These are phyloP conservation scores for Acanthornis magna DNA, from an alignment of 2,797 vertebrate species.

Conservation along the genomic window DNA sequence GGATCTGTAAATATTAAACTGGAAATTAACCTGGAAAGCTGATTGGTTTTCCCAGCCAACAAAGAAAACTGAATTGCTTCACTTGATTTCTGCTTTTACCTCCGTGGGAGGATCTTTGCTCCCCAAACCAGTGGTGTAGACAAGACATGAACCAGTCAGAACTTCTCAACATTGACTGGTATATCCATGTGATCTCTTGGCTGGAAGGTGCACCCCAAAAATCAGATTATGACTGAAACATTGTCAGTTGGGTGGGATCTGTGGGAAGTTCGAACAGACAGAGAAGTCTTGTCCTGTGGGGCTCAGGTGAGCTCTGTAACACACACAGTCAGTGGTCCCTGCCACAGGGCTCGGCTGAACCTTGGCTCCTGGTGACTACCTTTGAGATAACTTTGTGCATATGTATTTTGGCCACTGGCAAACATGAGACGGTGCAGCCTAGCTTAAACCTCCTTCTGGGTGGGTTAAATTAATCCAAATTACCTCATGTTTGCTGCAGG, in stretches of 20 bases:
- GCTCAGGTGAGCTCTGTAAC: not conserved
- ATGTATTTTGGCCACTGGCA: not conserved
- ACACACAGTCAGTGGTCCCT: not conserved
- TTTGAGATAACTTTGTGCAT: not conserved
- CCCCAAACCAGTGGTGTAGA: not conserved
- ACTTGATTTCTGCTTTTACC: not conserved
- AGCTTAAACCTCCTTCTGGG: not conserved
- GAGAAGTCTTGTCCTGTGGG: not conserved
- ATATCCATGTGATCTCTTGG: not conserved
- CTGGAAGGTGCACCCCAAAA: not conserved
- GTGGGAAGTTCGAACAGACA: not conserved
- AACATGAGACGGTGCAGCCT: not conserved
- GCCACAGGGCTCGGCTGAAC: accelerated
- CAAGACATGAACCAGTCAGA: not conserved
- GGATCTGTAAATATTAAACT: not conserved
- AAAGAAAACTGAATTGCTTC: not conserved
- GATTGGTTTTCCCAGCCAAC: not conserved
- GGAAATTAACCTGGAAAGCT: not conserved
- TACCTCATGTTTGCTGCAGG: not conserved
- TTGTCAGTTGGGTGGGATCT: not conserved
- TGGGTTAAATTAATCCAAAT: not conserved
- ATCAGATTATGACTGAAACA: not conserved
- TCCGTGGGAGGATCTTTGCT: not conserved
- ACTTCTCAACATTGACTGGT: not conserved
- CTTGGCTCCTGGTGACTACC: not conserved